Base-by-base conservation (phyloP, 2,888 invertebrate species). In the Chrysina gloriosa region DNA sequence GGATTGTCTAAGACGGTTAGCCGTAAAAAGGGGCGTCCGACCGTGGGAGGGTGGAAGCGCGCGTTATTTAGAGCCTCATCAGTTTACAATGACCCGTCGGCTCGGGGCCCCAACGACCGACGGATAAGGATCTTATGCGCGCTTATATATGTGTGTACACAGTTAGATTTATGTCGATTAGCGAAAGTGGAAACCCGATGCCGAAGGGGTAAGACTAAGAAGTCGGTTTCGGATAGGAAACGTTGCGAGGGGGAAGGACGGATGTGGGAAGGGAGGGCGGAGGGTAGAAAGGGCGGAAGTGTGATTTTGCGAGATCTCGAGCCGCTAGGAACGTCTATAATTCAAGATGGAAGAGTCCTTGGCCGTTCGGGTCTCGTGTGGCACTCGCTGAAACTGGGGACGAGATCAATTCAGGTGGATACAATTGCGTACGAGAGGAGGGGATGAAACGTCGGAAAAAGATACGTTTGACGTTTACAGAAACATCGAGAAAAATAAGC, bases 11-110 rank as follows among this genome's bases (percentile, higher is more conserved):
- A 65, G 65, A 79, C 76, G 80, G 58, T 58, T 58, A 75, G 74
- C 74, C 74, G 76, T 77, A 78, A 78, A 78, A 78, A 76, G 76
- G 75, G 78, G 75, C 25, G 52, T 52, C 27, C 14, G 2, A 27
- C 27, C 34, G 34, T 7, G 23, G 25, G 58, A 25, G 14, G 14
- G 11, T 11, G 29, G 45, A 21, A 9, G 64, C 34, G 23, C 84
- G 84, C n/a, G 82, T 86, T 86, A 86, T 87, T 87, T 86, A 87
- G 87, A 85, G 87, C 87, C 87, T 88, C 88, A 87, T 88, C 88
- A 88, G 87, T 88, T 88, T 88, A 87, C 86, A 86, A 87, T 88
- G 88, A 88, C 87, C 87, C 86, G n/a, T n/a, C n/a, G n/a, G 45
- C 50, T 11, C 27, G 34, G 61, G 31, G 29, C 39, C 52, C 65